A percentile compares a stretch with the other conserved stretches of the same genome.
phyloP scores from a whole-genome alignment of 2,113 vertebrate genomes.

The Sardina pilchardus region DNA sequence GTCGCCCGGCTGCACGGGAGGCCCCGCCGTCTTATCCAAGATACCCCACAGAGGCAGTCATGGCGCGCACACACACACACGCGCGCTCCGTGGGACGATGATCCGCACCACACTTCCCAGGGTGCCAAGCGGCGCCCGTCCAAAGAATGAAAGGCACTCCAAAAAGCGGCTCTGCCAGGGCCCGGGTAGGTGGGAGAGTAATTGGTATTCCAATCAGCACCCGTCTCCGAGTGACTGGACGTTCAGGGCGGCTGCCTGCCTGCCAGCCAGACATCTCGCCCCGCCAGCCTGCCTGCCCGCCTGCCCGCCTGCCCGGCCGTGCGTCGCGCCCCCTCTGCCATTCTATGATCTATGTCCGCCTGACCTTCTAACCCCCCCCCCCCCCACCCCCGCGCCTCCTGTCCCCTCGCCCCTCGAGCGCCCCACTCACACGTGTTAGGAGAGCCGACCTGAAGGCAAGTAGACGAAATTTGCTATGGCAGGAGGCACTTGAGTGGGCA shows the following conservation, averaged over 20 bases:
- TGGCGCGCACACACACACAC: no score
- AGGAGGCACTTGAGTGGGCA: constrained; percentile 5
- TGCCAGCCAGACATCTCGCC: no score
- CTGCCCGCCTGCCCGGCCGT: neutral
- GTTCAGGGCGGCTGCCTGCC: neutral
- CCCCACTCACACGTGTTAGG: neutral
- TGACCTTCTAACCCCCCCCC: neutral
- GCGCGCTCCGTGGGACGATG: neutral
- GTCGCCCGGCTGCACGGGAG: neutral
- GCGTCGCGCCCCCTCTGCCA: neutral
- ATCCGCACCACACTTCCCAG: neutral
- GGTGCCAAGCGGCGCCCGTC: neutral
- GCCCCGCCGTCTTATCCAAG: neutral
- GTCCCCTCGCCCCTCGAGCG: neutral
- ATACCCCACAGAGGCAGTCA: neutral
- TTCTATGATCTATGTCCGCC: neutral
- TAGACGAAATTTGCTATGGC: neutral
- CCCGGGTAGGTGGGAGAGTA: neutral
- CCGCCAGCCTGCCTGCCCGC: no score
- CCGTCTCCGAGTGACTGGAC: neutral
- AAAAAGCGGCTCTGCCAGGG: neutral
- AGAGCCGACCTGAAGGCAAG: neutral
- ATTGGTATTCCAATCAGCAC: constrained; percentile 7
- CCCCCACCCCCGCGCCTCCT: neutral
- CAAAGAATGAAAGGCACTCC: neutral